Evolutionary conservation across 2,797 vertebrate genomes (phyloP).

Genomic region (Acanthornis magna): DNA sequence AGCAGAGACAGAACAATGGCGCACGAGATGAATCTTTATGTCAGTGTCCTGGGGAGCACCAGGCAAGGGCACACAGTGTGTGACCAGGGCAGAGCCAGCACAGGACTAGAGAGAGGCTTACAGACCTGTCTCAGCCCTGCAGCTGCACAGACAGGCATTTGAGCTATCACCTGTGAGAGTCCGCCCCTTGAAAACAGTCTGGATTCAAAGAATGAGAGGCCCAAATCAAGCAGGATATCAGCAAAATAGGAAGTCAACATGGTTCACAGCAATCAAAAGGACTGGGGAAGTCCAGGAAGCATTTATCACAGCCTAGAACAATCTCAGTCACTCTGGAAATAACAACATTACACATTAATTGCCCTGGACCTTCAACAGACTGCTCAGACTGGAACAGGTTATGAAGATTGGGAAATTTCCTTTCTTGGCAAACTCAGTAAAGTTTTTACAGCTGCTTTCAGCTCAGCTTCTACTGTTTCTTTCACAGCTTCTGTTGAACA

Average conservation of each 20-base stretch:
- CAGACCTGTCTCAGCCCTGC: not conserved
- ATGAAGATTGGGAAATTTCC: not conserved
- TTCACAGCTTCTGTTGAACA: not conserved
- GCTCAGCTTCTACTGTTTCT: not conserved
- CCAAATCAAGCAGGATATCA: not conserved
- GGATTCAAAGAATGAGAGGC: not conserved
- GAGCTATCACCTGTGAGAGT: not conserved
- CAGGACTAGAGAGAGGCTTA: not conserved
- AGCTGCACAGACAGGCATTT: not conserved
- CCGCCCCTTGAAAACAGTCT: fast-evolving
- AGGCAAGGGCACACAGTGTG: not conserved
- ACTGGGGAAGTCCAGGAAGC: not conserved
- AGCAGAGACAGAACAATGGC: not conserved
- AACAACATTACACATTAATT: not conserved
- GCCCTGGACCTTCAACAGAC: not conserved
- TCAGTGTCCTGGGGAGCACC: not conserved
- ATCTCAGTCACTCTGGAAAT: not conserved
- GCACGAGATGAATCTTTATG: not conserved
- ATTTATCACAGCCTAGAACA: not conserved
- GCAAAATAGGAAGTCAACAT: not conserved
- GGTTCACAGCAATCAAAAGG: not conserved
- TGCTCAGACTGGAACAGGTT: not conserved
- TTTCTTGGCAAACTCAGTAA: not conserved
- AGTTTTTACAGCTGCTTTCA: not conserved
- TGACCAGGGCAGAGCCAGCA: not conserved